Evolutionary conservation across 2,888 invertebrate genomes (phyloP), one percentile per base, ranked within the genome.

Genomic region (Phortica okadai): DNA sequence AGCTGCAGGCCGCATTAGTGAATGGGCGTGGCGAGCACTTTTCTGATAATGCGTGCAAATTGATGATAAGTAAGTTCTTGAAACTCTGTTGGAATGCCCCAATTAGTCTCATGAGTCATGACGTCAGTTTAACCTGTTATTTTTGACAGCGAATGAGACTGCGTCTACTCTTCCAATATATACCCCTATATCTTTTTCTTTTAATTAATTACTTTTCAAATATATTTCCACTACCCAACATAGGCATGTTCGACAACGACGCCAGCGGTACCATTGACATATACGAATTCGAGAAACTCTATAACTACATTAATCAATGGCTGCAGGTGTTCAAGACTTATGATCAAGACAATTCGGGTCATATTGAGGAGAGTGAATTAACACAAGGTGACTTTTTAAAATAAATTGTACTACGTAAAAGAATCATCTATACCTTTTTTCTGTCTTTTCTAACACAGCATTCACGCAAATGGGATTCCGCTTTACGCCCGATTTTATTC

Each of bases 271-370:
- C 95, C 41, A 97, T 98, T 82, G 96, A 96, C 89, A 84, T 97
- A 2, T 93, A 93, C 81, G 97, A 97, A 90, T 98, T 98, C 90
- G 95, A 96, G 90, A 95, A 96, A 85, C 93, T 97, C 25, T 98
- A 96, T 91, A 95, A 94, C 76, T 98, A 97, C 88, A 94, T 98
- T 54, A 97, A 97, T 91, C 95, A 97, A 83, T 98, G 98, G 98
- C 92, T 97, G 73, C 93, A 94, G 10, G 95, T 96, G 0, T 98
- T 97, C 91, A 95, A 95, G 89, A 95, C 95, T 1, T 97, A 95
- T 89, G 98, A 98, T 91, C 92, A 93, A n/a, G 96, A 98, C 88
- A 94, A 95, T 79, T 97, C 97, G 7, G 97, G 97, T 0, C 93
- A 93, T 82, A 97, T 98, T 82, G 97, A 97, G 82, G 95, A 95